Evolutionary conservation across 2,797 vertebrate genomes (phyloP).

Genomic region (Cheirogaleus major): DNA sequence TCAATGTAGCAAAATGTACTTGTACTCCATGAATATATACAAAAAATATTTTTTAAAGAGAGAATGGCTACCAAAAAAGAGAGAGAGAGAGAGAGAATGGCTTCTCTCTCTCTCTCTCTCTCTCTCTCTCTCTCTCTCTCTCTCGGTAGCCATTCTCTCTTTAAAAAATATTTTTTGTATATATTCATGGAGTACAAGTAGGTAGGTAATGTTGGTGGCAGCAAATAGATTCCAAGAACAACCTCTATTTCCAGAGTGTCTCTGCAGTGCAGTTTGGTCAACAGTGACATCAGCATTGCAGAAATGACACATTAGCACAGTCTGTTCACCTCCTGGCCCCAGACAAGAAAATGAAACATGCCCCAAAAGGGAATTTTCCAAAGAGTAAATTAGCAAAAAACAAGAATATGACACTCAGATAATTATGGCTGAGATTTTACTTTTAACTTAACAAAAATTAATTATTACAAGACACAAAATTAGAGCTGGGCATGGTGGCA

Average conservation of each 20-base stretch:
- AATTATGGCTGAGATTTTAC: neutral
- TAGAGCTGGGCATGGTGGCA: neutral
- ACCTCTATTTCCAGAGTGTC: neutral
- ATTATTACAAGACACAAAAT: neutral
- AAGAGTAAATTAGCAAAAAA: constrained; percentile 23
- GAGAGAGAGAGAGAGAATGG: no score
- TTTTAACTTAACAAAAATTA: constrained; percentile 27
- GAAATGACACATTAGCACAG: constrained; percentile 3
- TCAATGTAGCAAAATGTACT: neutral
- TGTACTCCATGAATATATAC: neutral
- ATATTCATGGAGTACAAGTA: neutral
- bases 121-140: no score
- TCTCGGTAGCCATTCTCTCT: neutral
- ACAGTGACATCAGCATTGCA: neutral
- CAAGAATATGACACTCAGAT: neutral
- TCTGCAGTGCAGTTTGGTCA: neutral
- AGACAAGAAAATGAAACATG: neutral
- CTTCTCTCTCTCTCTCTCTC: no score
- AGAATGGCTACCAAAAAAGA: neutral
- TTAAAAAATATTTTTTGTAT: neutral
- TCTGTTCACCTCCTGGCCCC: neutral
- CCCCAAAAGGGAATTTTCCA: constrained; percentile 19
- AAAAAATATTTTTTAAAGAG: neutral
- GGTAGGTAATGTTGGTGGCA: neutral
- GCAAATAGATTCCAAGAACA: neutral